phyloP scores from a whole-genome alignment of 2,797 vertebrate species.

The Acanthurus lineatus region DNA sequence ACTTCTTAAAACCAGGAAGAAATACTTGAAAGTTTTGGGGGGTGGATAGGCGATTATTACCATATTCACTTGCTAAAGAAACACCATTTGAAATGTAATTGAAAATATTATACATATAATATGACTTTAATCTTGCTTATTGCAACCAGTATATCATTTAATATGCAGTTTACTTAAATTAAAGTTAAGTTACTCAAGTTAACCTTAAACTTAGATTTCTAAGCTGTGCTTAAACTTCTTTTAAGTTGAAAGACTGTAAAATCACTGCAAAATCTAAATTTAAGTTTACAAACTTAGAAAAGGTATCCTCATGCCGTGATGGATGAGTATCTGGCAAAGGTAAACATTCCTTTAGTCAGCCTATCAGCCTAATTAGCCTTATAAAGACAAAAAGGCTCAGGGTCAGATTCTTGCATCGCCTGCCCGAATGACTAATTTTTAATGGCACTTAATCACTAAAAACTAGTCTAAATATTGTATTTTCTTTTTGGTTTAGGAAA shows the following conservation, averaged over 20 bases:
- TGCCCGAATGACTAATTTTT: constrained; percentile 15
- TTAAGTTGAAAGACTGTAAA: background rate
- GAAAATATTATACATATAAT: background rate
- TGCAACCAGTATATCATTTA: background rate
- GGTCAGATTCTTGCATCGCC: background rate
- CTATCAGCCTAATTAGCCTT: constrained; percentile 1
- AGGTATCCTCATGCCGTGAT: background rate
- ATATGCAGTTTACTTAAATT: background rate
- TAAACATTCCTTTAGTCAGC: background rate
- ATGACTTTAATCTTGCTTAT: too few species aligned
- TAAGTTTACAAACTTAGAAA: background rate
- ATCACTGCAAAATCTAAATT: background rate
- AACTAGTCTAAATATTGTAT: constrained; percentile 9
- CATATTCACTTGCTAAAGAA: background rate
- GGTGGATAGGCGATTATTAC: background rate
- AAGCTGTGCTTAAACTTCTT: background rate
- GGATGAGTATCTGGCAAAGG: background rate
- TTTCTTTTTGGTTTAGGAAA: constrained; percentile 23
- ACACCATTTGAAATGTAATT: background rate
- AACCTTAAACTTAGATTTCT: too few species aligned
- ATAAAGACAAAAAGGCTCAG: background rate
- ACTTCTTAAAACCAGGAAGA: background rate
- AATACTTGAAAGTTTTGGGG: background rate
- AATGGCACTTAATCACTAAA: constrained; percentile 18
- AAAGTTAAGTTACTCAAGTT: too few species aligned